Percentiles rank a stretch among this genome's conserved stretches.
These are phyloP conservation scores for Eumacrocentrus americanus DNA, from an alignment of 2,888 invertebrate genomes.

Conservation along the genomic window DNA sequence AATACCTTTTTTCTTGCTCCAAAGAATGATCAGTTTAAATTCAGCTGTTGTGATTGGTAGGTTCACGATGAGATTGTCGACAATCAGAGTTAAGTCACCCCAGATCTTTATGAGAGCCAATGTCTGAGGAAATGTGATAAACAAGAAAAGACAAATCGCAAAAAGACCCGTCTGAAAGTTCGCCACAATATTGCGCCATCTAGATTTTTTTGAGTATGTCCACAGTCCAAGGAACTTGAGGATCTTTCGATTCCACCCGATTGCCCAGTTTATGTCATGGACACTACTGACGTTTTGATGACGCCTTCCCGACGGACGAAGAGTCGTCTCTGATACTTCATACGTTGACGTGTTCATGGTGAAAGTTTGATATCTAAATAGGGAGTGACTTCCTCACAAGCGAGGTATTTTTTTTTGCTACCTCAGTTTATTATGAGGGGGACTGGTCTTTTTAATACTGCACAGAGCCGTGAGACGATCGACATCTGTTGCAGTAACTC, in stretches of 20 bases:
- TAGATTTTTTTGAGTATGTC: neutral
- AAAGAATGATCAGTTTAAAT: slow-evolving; percentile 3
- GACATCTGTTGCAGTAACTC: too few relatives aligned
- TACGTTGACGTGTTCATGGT: too few relatives aligned
- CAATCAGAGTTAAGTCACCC: slow-evolving; percentile 11
- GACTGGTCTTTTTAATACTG: too few relatives aligned
- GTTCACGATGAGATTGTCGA: slow-evolving; percentile 16
- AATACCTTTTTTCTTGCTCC: slow-evolving; percentile 19
- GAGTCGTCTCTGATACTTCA: too few relatives aligned
- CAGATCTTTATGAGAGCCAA: slow-evolving; percentile 13
- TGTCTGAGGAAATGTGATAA: slow-evolving; percentile 6
- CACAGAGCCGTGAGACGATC: too few relatives aligned
- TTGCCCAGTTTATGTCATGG: slow-evolving; percentile 3
- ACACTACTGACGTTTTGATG: too few relatives aligned
- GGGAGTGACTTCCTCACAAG: too few relatives aligned
- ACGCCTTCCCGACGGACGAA: too few relatives aligned
- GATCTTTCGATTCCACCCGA: neutral
- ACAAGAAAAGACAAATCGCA: neutral
- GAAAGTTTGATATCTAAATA: too few relatives aligned
- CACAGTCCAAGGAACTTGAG: slow-evolving; percentile 2
- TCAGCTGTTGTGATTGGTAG: neutral
- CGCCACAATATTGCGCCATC: neutral
- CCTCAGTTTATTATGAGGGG: too few relatives aligned
- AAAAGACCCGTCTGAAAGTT: neutral
- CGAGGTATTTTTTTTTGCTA: too few relatives aligned